Conservation (phyloP, 2,888 invertebrate species). For the Prosopocoilus inquinatus region DNA sequence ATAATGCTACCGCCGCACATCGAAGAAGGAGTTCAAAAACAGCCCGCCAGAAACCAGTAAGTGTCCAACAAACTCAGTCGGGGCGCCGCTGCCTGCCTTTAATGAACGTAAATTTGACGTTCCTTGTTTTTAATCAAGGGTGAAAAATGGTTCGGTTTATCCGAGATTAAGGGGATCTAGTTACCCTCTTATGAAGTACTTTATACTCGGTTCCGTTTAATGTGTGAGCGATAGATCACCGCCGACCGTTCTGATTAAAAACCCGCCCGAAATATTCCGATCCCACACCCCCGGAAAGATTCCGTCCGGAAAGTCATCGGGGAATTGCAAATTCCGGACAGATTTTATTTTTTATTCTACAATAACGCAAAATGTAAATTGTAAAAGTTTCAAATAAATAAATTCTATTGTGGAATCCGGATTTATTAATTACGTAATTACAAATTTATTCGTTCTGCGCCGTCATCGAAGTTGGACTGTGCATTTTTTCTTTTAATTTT, state of each 20-base stretch:
- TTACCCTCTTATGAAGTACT: conserved; percentile 28
- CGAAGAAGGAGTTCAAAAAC: no score
- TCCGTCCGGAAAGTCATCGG: no score
- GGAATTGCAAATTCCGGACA: no score
- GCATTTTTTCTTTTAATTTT: no score
- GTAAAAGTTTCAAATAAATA: no score
- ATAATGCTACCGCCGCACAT: conserved; percentile 1
- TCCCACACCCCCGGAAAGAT: neutral
- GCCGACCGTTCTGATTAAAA: conserved; percentile 14
- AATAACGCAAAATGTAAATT: no score
- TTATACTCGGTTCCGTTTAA: conserved; percentile 8
- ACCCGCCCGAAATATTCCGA: conserved; percentile 12
- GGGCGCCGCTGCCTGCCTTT: no score
- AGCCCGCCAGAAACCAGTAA: conserved; percentile 1
- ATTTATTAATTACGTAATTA: no score
- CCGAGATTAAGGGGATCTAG: conserved; percentile 34
- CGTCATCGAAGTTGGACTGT: no score
- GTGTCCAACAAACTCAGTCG: conserved; percentile 16
- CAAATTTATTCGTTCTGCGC: no score
- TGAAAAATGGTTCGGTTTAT: conserved; percentile 38
- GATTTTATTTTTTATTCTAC: no score
- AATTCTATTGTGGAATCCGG: no score
- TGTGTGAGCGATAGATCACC: conserved; percentile 10
- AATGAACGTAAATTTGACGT: conserved; percentile 36
- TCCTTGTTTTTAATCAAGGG: conserved; percentile 37